Percentiles rank a stretch among this genome's conserved stretches.
Conservation (phyloP, 1,140 invertebrate genomes). For the Leptinotarsa lineolata region DNA sequence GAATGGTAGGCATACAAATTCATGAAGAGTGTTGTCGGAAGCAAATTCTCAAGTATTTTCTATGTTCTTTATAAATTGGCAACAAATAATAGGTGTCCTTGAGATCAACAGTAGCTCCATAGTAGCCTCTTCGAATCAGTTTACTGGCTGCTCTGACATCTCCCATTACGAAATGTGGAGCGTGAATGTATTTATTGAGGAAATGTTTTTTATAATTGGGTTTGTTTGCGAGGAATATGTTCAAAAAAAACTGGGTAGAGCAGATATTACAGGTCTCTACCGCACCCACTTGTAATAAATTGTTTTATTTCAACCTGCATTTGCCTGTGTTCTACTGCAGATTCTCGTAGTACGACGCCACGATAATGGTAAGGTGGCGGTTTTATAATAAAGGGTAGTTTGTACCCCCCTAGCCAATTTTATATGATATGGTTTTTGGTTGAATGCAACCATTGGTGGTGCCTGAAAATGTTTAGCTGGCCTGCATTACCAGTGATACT, state of each 20-base stretch:
- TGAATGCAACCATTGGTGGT: constrained; percentile 18
- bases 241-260: constrained; percentile 22
- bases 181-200: constrained; percentile 44
- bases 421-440: constrained; percentile 5
- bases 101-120: constrained; percentile 42
- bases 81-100: constrained; percentile 48
- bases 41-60: constrained; percentile 42
- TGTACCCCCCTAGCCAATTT: constrained; percentile 20
- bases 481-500: background rate
- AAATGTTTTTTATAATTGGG: constrained; percentile 41
- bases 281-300: background rate
- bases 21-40: constrained; percentile 34
- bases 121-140: constrained; percentile 38
- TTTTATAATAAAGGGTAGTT: constrained; percentile 13
- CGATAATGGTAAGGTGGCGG: background rate
- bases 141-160: constrained; percentile 15
- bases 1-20: constrained; percentile 39
- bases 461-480: background rate
- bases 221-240: constrained; percentile 42
- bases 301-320: background rate
- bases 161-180: constrained; percentile 38
- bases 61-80: constrained; percentile 23
- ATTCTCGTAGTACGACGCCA: background rate
- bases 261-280: background rate
- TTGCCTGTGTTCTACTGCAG: background rate